phyloP scores from a whole-genome alignment of 64 coral and sea anemone species.

The Stichodactyla mertensii region DNA sequence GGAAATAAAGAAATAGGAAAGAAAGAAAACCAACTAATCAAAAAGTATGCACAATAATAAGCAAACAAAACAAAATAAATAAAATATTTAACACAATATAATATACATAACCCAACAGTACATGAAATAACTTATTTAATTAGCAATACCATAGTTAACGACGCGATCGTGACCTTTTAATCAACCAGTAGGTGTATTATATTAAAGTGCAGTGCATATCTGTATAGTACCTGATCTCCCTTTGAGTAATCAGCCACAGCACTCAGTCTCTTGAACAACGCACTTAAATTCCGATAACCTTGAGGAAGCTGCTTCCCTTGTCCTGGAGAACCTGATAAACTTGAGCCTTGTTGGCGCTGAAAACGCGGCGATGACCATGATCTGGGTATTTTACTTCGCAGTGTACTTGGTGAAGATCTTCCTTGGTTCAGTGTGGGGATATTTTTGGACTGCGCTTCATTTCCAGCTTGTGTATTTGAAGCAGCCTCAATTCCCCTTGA shows the following conservation, averaged over 20 bases:
- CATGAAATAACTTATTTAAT: no score
- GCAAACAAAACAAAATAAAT: no score
- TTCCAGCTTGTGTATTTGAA: not conserved
- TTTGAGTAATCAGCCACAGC: not conserved
- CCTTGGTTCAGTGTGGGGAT: not conserved
- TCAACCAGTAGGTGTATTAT: no score
- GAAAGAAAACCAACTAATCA: no score
- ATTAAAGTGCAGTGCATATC: not conserved
- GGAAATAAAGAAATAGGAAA: no score
- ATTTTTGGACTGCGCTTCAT: not conserved
- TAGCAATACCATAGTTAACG: no score
- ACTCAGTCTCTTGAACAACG: conserved; percentile 21
- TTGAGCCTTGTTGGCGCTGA: not conserved
- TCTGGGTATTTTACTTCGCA: not conserved
- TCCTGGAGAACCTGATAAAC: not conserved
- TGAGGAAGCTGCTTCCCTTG: conserved; percentile 7
- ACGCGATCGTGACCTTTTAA: no score
- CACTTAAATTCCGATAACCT: conserved; percentile 10
- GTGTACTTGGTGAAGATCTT: not conserved
- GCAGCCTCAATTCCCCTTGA: not conserved
- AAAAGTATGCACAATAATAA: no score
- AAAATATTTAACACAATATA: no score
- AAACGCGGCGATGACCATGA: conserved; percentile 28
- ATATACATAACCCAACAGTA: no score
- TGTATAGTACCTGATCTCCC: conserved; percentile 3